phyloP scores from a whole-genome alignment of 2,888 invertebrate genomes.

The Pocota personata region DNA sequence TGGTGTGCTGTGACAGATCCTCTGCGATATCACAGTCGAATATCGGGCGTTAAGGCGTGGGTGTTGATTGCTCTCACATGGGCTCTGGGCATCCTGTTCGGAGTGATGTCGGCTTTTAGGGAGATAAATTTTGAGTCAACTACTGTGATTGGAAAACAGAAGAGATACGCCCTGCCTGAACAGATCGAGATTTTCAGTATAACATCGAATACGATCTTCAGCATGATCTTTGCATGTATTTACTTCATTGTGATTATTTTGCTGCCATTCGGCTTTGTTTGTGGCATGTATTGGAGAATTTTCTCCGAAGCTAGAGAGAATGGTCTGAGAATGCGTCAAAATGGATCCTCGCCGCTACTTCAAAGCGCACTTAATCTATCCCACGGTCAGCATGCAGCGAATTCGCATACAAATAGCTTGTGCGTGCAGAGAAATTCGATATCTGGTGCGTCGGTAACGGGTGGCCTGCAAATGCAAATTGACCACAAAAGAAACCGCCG shows the following conservation, averaged over 20 bases:
- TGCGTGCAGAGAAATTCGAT: constrained; percentile 80
- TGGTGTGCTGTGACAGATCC: constrained; percentile 86
- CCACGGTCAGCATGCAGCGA: constrained; percentile 75
- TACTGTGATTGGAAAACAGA: constrained; percentile 78
- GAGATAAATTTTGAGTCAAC: constrained; percentile 80
- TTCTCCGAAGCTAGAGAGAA: constrained; percentile 82
- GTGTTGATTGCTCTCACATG: constrained; percentile 82
- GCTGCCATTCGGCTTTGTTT: constrained; percentile 82
- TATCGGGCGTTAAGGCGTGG: constrained; percentile 82
- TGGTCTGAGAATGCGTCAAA: constrained; percentile 82
- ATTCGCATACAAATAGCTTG: constrained; percentile 76
- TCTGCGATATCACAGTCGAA: constrained; percentile 84
- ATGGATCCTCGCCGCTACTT: constrained; percentile 82
- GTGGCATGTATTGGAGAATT: constrained; percentile 83
- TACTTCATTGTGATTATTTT: constrained; percentile 82
- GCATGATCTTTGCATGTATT: constrained; percentile 79
- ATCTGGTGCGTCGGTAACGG: constrained; percentile 79
- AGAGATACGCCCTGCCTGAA: constrained; percentile 69
- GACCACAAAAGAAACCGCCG: constrained; percentile 79
- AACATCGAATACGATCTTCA: constrained; percentile 78
- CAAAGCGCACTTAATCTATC: constrained; percentile 82
- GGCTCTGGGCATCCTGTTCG: constrained; percentile 81
- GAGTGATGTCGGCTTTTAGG: constrained; percentile 81
- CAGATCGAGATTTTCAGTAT: constrained; percentile 49
- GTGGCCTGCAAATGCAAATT: constrained; percentile 82